phyloP scores from a whole-genome alignment of 35 echinoderm and acorn worm genomes.

The Amphiura filiformis region DNA sequence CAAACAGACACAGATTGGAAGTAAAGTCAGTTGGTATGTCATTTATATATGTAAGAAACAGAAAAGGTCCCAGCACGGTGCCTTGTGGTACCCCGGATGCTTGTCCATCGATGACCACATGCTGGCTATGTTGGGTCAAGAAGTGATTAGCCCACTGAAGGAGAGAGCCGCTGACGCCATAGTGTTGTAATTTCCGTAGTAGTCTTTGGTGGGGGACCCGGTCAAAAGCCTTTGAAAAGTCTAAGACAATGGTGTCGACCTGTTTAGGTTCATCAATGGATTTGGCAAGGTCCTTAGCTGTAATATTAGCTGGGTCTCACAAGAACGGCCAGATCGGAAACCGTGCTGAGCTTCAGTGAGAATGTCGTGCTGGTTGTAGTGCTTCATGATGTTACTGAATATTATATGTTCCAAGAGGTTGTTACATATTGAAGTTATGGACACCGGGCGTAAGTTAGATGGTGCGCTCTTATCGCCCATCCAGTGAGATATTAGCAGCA shows the following conservation, averaged over 20 bases:
- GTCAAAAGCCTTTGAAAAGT: conserved; percentile 64
- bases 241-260: background rate
- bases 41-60: background rate
- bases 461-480: background rate
- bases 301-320: conserved; percentile 56
- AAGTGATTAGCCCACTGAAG: conserved; percentile 20
- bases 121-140: conserved; percentile 28
- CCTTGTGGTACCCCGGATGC: conserved; percentile 69
- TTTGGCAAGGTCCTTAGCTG: conserved; percentile 36
- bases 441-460: conserved; percentile 36
- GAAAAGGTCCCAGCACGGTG: conserved; percentile 2
- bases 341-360: conserved; percentile 34
- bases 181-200: conserved; percentile 29
- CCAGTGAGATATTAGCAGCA: conserved; percentile 34
- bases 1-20: background rate
- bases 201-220: conserved; percentile 26
- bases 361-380: conserved; percentile 31
- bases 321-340: conserved; percentile 41
- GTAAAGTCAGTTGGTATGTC: background rate
- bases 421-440: conserved; percentile 29
- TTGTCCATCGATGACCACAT: conserved; percentile 50
- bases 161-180: conserved; percentile 21
- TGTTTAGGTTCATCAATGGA: conserved; percentile 1
- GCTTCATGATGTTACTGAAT: conserved; percentile 34
- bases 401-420: conserved; percentile 37